Percentiles rank a stretch among this genome's conserved stretches.
phyloP scores from a whole-genome alignment of 2,797 vertebrate genomes.

The Miichthys miiuy region DNA sequence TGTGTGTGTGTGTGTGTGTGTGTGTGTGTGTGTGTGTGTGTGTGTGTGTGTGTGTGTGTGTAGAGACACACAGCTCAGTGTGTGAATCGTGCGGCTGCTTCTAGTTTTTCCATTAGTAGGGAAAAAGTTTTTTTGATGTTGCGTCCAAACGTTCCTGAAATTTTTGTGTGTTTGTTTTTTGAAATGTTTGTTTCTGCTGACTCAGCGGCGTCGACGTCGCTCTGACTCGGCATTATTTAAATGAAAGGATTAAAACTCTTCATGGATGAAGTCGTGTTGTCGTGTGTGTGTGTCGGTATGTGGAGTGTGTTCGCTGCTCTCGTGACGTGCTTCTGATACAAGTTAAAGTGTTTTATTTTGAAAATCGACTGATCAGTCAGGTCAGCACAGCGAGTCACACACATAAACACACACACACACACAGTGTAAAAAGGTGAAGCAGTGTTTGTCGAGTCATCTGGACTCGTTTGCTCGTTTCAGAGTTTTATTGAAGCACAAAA shows the following conservation, averaged over 20 bases:
- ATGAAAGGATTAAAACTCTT: no score
- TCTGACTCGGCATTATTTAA: no score
- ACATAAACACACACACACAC: not conserved
- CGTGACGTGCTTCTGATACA: no score
- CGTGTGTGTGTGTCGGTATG: no score
- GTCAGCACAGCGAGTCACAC: not conserved
- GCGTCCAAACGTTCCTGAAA: conserved; percentile 55
- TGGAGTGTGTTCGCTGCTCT: no score
- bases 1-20: conserved; percentile 31
- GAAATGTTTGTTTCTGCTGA: no score
- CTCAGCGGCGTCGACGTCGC: no score
- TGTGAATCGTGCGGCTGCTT: conserved; percentile 23
- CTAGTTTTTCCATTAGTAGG: conserved; percentile 54
- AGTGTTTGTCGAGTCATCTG: conserved; percentile 16
- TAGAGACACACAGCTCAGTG: not conserved
- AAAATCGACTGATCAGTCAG: no score
- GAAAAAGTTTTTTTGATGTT: conserved; percentile 52
- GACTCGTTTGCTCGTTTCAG: not conserved
- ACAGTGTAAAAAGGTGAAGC: no score
- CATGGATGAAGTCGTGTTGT: no score
- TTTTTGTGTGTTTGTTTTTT: no score
- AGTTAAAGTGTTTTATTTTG: no score
- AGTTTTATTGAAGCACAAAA: conserved; percentile 9
- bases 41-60: conserved; percentile 19
- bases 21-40: conserved; percentile 37